Evolutionary conservation across 2,797 vertebrate species (phyloP), one percentile per base, ranked within the genome.

Genomic region (Sebastes kiyomatsui): DNA sequence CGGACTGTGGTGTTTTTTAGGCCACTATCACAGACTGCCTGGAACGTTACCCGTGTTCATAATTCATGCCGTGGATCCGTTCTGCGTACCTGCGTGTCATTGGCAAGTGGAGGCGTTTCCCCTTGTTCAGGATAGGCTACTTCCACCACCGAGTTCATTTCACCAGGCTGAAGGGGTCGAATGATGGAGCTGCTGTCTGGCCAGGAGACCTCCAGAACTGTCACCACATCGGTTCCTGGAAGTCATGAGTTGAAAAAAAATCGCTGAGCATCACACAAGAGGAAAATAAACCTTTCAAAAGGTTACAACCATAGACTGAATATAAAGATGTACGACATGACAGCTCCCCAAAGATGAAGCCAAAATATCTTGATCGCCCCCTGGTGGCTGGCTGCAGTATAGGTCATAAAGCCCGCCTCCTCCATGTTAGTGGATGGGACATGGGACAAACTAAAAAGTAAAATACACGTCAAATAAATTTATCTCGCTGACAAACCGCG

Each of bases 141-240:
- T 85, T 97, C 96, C 82, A 99, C 90, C 81, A 97, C 95, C 0
- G 96, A 96, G 91, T 98, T 98, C 88, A 93, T 96, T 80, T 99
- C 97, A 1, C 71, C 80, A 18, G 95, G 93, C 75, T 89, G 88
- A 75, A 99, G 90, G 0, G 86, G 74, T 13, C 96, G 96, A 56
- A 90, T 90, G 46, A 90, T 7, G 16, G 94, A 86, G 0, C 75
- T 95, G 75, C 96, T 94, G 0, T 97, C 97, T 0, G 98, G 97
- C 97, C 97, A 98, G 0, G 95, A 97, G 79, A 99, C 97, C 88
- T 98, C 96, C 88, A 98, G 87, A 0, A 96, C 97, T 74, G 91
- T 97, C 75, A 95, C 96, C 78, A 94, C 87, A 0, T 98, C 97
- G 0, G 22, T 94, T 87, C 97, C 97, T 98, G 91, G 10, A 58